Evolutionary conservation across 1,140 invertebrate genomes (phyloP).

Genomic region (Bombyx mandarina): DNA sequence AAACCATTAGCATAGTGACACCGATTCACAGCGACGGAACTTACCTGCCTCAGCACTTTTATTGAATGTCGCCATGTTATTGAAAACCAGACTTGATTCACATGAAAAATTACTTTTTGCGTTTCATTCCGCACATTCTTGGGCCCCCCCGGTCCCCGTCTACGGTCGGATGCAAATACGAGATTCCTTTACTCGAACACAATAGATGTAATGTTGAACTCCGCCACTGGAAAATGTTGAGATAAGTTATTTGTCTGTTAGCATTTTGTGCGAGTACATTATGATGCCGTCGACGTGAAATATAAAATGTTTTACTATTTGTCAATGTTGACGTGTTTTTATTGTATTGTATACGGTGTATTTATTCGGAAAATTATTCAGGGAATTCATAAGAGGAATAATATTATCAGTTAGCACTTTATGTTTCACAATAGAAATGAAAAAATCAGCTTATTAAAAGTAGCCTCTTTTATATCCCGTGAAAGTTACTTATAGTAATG

Average conservation of each 20-base stretch:
- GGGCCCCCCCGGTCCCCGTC: constrained; percentile 21
- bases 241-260: constrained; percentile 38
- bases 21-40: too few species aligned
- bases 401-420: too few species aligned
- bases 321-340: constrained; percentile 10
- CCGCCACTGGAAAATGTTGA: constrained; percentile 36
- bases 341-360: too few species aligned
- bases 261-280: constrained; percentile 25
- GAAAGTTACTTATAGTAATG: too few species aligned
- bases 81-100: constrained; percentile 34
- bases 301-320: constrained; percentile 14
- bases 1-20: too few species aligned
- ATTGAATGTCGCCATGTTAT: constrained; percentile 23
- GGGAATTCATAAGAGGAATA: too few species aligned
- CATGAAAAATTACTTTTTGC: constrained; percentile 49
- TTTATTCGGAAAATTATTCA: too few species aligned
- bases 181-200: constrained; percentile 38
- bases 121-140: constrained; percentile 27
- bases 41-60: neutral
- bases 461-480: too few species aligned
- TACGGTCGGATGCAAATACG: constrained; percentile 39
- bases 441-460: too few species aligned
- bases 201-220: constrained; percentile 34
- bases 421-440: too few species aligned
- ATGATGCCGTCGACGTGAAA: constrained; percentile 18